phyloP scores from a whole-genome alignment of 35 echinoderm and acorn worm genomes.

The Holothuria glaberrima region DNA sequence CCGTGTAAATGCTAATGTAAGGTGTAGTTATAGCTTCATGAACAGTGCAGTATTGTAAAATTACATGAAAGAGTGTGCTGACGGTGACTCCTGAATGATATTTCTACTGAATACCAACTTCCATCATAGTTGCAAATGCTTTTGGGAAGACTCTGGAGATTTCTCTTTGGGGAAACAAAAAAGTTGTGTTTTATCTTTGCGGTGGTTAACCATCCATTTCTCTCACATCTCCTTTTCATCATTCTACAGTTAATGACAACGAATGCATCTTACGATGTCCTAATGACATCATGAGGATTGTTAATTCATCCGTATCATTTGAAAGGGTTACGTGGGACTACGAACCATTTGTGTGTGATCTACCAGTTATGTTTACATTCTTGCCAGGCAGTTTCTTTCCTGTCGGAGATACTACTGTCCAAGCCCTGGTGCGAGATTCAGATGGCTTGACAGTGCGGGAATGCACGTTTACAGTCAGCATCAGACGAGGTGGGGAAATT shows the following conservation, averaged over 20 bases:
- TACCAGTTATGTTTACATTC: conserved; percentile 29
- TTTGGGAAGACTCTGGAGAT: too few species aligned
- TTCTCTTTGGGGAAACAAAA: too few species aligned
- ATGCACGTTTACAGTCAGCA: conserved; percentile 31
- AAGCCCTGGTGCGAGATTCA: not conserved
- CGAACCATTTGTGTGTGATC: not conserved
- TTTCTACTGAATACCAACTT: too few species aligned
- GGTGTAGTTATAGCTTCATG: too few species aligned
- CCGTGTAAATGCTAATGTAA: too few species aligned
- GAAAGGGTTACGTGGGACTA: not conserved
- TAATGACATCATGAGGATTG: not conserved
- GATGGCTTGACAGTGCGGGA: not conserved
- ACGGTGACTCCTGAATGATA: too few species aligned
- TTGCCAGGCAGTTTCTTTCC: not conserved
- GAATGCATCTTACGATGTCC: conserved; percentile 29
- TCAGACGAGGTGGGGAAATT: not conserved
- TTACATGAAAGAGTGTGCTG: too few species aligned
- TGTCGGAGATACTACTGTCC: not conserved
- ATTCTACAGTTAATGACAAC: conserved; percentile 6
- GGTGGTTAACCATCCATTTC: too few species aligned
- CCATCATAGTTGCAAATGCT: too few species aligned
- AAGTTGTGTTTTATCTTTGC: too few species aligned
- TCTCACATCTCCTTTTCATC: not conserved
- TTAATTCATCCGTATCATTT: not conserved
- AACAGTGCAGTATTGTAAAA: too few species aligned